Evolutionary conservation across 2,113 vertebrate species (phyloP), one percentile per base, ranked within the genome.

Genomic region (Dendropsophus ebraccatus): DNA sequence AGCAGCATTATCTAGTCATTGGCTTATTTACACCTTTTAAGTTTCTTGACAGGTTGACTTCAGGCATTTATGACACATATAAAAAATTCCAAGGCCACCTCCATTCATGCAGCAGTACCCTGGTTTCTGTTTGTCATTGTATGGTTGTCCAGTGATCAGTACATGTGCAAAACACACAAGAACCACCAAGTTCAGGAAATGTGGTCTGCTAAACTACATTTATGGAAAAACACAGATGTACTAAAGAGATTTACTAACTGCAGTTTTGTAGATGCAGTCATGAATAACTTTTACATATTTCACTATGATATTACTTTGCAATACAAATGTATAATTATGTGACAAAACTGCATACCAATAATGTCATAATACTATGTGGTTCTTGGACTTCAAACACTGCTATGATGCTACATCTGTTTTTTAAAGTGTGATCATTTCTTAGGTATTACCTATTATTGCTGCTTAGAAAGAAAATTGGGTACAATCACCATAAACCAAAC

Each of bases 401-500:
- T 41, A 23, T 21, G 32, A 35, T 37, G 32, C 21, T 35, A 14
- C 32, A 69, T 69, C 65, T 35, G 32, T 69, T 69, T 17, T 69
- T 10, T 8, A 69, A 69, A 69, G 32, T 41, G 19, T 41, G 32
- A 70, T 41, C 19, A 37, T 70, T 37, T 70, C 35, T 70, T 70
- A 37, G 37, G 67, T 70, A 41, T 70, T 41, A 70, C 28, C 23
- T 70, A 41, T 70, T 70, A 41, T 41, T 41, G 32, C 30, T 8
- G 65, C 28, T 70, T 21, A 70, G 67, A 70, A 70, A 70, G 30
- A 69, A 47, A 60, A 74, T 62, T 41, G 58, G 58, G 50, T 74
- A 32, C 70, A 47, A 54, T 73, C 54, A 84, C 32, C 54, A 47
- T 17, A 60, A 60, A 52, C 28, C 32, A 70, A 82, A 65, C 58